A percentile compares a stretch with the other conserved stretches of the same genome.
Evolutionary conservation across 1,140 invertebrate genomes (phyloP).

Genomic region (Laupala kohalensis): DNA sequence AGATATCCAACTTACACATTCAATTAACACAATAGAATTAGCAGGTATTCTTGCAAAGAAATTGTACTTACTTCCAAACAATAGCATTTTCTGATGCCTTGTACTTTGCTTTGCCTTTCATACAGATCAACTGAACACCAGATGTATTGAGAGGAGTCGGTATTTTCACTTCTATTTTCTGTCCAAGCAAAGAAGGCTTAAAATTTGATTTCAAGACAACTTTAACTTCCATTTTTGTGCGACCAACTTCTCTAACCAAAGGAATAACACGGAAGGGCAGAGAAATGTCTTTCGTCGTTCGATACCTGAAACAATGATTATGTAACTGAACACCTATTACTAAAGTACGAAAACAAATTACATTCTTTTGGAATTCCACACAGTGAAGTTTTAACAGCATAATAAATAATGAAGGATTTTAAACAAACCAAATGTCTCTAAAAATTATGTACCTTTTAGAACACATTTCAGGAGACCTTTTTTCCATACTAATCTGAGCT

Average conservation of each 20-base stretch:
- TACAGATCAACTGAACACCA: conserved; percentile 95
- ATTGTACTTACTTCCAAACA: conserved; percentile 85
- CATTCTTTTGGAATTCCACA: too few relatives aligned
- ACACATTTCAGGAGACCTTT: too few relatives aligned
- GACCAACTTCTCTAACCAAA: conserved; percentile 86
- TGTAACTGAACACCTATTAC: too few relatives aligned
- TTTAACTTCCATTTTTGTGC: conserved; percentile 99
- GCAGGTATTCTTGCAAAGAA: neutral
- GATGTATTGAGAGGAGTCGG: conserved; percentile 98
- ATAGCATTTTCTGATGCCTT: conserved; percentile 99
- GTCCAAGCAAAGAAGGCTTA: conserved; percentile 92
- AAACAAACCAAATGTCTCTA: too few relatives aligned
- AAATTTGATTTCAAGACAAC: conserved; percentile 99
- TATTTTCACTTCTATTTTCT: conserved; percentile 99
- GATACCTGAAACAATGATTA: conserved; percentile 79
- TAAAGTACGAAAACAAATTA: too few relatives aligned
- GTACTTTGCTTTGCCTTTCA: conserved; percentile 99
- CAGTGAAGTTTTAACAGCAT: too few relatives aligned
- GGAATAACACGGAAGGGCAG: conserved; percentile 98
- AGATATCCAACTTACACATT: too few relatives aligned
- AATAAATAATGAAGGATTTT: too few relatives aligned
- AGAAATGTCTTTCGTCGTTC: conserved; percentile 99
- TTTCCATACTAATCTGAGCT: too few relatives aligned
- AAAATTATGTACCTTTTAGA: too few relatives aligned
- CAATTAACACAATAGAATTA: neutral